Evolutionary conservation across 2,113 vertebrate genomes (phyloP).

Genomic region (Ceyx cyanopectus): DNA sequence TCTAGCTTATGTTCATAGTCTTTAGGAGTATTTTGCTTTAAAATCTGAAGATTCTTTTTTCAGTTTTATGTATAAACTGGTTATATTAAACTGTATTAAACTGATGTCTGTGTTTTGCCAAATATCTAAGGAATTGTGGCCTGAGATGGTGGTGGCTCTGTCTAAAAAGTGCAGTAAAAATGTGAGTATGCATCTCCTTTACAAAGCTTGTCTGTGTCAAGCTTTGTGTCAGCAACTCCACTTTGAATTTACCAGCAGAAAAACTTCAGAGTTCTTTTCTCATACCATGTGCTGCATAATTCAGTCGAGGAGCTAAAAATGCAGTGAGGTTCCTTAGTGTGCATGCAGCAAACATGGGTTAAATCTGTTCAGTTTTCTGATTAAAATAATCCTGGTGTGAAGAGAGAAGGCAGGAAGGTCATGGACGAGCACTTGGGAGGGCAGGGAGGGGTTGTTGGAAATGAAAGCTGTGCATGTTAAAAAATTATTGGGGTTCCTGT

Average conservation of each 20-base stretch:
- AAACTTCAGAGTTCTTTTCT: background rate
- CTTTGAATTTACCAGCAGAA: background rate
- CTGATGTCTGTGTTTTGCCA: background rate
- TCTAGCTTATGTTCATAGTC: background rate
- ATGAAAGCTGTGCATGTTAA: background rate
- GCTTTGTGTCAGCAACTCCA: background rate
- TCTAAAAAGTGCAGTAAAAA: background rate
- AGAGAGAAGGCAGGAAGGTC: conserved; percentile 1
- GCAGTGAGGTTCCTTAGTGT: background rate
- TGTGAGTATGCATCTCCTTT: background rate
- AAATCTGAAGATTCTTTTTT: background rate
- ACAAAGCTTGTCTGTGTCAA: background rate
- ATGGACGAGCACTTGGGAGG: background rate
- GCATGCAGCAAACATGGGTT: background rate
- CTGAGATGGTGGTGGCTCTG: background rate
- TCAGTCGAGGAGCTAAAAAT: background rate
- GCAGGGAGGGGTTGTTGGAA: background rate
- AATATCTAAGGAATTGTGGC: background rate
- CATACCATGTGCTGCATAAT: background rate
- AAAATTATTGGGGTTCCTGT: background rate
- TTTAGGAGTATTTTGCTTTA: background rate
- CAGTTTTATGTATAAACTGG: no score
- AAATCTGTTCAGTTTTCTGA: background rate
- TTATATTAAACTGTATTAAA: background rate
- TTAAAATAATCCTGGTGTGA: conserved; percentile 24